Evolutionary conservation across 2,113 vertebrate species (phyloP), one percentile per base, ranked within the genome.

Genomic region (Ceyx melanurus): DNA sequence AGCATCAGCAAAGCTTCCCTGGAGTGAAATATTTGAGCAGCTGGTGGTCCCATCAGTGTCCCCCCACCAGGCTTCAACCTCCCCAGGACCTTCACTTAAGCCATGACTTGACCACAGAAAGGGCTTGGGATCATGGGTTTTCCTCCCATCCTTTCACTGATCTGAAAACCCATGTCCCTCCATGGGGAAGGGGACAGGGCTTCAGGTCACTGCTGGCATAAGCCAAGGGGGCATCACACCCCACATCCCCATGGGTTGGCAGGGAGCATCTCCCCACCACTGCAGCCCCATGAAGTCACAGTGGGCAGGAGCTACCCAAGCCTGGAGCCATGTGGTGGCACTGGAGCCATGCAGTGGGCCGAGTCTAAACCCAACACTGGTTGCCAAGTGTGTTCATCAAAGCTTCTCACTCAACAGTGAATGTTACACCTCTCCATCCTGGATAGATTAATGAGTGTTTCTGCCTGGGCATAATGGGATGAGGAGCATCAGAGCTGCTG

Each of bases 151-250:
- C n/a, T 57, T 61, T 54, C 31, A 46, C 6, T 67, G 40, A 40
- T 5, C 35, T 2, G 0, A 77, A 82, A 45, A 29, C 3, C 3
- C 20, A 43, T 0, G 0, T 37, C 10, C 19, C 35, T 67, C 29
- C 82, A 33, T 0, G 4, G 21, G 15, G 46, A 77, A 67, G 48
- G 53, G 42, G 19, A 76, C 23, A 54, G 26, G 35, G 37, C 45
- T 66, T 29, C 37, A 72, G 45, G 37, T 71, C 68, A 57, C 25
- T 43, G 56, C 31, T 25, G 37, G 16, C 35, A 45, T 29, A 16
- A 80, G 46, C 29, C 0, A 2, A 4, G 33, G 12, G 9, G 19
- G n/a, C 25, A 62, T 45, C 54, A 72, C 77, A 45, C 4, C 18
- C 53, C 45, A 77, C 29, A 48, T 35, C 33, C 29, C 40, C 28